A percentile compares a stretch with the other conserved stretches of the same genome.
These are phyloP conservation scores for Buphagus erythrorhynchus DNA, from an alignment of 2,797 vertebrate genomes.

Conservation along the genomic window DNA sequence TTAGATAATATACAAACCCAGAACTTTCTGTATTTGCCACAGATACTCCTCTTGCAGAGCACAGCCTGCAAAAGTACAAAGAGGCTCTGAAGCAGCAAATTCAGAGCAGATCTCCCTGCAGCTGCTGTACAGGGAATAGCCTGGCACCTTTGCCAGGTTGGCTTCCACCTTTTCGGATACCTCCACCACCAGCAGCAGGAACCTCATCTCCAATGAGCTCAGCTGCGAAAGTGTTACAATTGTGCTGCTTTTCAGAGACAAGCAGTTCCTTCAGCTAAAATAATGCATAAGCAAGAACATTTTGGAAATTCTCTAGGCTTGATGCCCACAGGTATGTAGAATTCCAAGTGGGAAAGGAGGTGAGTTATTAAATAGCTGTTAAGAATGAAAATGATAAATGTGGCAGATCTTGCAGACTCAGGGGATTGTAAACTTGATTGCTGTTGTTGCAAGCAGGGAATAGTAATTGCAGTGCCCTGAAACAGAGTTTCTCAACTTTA, in stretches of 20 bases:
- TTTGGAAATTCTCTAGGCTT: neutral
- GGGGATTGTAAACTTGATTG: conserved; percentile 43
- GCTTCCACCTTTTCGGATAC: neutral
- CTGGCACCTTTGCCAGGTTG: neutral
- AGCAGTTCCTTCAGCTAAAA: neutral
- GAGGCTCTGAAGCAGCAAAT: neutral
- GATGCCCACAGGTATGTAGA: neutral
- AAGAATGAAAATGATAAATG: conserved; percentile 67
- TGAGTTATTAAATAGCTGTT: conserved; percentile 61
- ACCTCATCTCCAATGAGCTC: rapidly evolving
- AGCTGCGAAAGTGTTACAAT: neutral
- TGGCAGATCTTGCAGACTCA: conserved; percentile 16
- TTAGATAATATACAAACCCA: neutral
- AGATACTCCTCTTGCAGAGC: neutral
- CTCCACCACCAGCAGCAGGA: neutral
- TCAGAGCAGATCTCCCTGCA: neutral
- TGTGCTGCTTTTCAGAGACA: neutral
- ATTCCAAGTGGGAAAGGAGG: conserved; percentile 8
- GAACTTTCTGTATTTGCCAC: neutral
- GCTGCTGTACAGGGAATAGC: neutral
- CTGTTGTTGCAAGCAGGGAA: conserved; percentile 50
- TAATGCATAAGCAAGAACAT: neutral
- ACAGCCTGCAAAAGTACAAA: neutral
- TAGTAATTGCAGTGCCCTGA: conserved; percentile 42
- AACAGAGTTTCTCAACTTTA: conserved; percentile 38